These are phyloP conservation scores for Episyrphus balteatus DNA, from an alignment of 1,140 invertebrate genomes.

Conservation along the genomic window DNA sequence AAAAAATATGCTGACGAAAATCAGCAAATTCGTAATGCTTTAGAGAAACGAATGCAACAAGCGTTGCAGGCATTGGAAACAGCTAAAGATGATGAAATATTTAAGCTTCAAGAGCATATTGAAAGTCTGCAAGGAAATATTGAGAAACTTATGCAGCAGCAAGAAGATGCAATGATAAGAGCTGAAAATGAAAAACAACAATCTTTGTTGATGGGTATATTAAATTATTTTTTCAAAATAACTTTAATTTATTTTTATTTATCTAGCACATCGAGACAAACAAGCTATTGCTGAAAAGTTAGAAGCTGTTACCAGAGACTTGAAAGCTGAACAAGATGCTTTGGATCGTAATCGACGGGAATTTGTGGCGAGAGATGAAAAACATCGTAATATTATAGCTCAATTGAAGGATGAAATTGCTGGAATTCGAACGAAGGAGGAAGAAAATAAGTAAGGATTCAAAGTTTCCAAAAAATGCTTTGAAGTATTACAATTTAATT, in stretches of 20 bases:
- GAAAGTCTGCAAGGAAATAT: slow-evolving; percentile 60
- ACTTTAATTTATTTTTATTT: slow-evolving; percentile 7
- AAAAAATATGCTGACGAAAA: slow-evolving; percentile 69
- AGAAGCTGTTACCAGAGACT: slow-evolving; percentile 52
- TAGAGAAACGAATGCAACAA: slow-evolving; percentile 65
- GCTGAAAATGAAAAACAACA: slow-evolving; percentile 84
- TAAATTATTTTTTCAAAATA: background rate
- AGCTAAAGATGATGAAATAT: slow-evolving; percentile 66
- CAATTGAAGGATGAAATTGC: slow-evolving; percentile 64
- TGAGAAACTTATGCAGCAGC: slow-evolving; percentile 67
- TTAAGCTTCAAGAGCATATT: slow-evolving; percentile 57
- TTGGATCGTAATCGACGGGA: slow-evolving; percentile 58
- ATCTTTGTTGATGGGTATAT: slow-evolving; percentile 62
- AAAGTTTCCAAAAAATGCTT: background rate
- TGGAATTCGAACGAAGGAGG: slow-evolving; percentile 49
- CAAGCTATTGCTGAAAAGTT: slow-evolving; percentile 68
- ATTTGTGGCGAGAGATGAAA: slow-evolving; percentile 52
- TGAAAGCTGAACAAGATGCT: slow-evolving; percentile 58
- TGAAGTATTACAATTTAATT: background rate
- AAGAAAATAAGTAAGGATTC: slow-evolving; percentile 50
- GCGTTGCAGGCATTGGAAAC: slow-evolving; percentile 54
- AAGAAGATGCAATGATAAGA: slow-evolving; percentile 68
- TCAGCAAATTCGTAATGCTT: slow-evolving; percentile 54
- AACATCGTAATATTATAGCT: slow-evolving; percentile 56
- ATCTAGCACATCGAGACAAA: slow-evolving; percentile 68